Evolutionary conservation across 2,888 invertebrate species (phyloP), one percentile per base, ranked within the genome.

Genomic region (Pheosia tremula): DNA sequence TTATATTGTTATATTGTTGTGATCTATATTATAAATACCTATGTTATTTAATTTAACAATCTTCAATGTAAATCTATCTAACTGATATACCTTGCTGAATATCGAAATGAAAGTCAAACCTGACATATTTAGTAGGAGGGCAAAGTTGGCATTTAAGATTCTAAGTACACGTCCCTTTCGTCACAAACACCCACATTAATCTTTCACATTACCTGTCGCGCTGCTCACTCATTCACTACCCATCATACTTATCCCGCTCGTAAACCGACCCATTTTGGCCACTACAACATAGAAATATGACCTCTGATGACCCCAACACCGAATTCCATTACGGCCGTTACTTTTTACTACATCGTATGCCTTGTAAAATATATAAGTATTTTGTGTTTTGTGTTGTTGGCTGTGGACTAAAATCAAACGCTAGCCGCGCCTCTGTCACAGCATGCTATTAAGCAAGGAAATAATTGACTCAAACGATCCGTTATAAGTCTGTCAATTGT

Each of bases 161-260:
- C 10, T 24, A 24, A 24, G 24, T 24, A 24, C 24, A 24, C 47
- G 47, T 5, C 11, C 47, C 47, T 47, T 47, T 47, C 47, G n/a
- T 5, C 47, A 11, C 5, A 47, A 47, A 47, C 47, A 47, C n/a
- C 47, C 47, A n/a, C 50, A 24, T 50, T 50, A 50, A 50, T 50
- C 24, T 50, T 24, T 24, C 50, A 50, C 24, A 50, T 50, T 24
- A 13, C 24, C 24, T 8, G 50, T 13, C 50, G 5, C 47, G n/a
- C 24, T 9, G n/a, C 49, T n/a, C 49, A 49, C 13, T 49, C n/a
- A 50, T 50, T 50, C 50, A 24, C 50, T 7, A 24, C 7, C 24
- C 50, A 24, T 50, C 50, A 24, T 50, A 50, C 47, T 47, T 47
- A 50, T 24, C 50, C 50, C 24, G 50, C 13, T 50, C 50, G 50